Base-by-base conservation (phyloP, 1,140 invertebrate genomes). In the Octopus sinensis region DNA sequence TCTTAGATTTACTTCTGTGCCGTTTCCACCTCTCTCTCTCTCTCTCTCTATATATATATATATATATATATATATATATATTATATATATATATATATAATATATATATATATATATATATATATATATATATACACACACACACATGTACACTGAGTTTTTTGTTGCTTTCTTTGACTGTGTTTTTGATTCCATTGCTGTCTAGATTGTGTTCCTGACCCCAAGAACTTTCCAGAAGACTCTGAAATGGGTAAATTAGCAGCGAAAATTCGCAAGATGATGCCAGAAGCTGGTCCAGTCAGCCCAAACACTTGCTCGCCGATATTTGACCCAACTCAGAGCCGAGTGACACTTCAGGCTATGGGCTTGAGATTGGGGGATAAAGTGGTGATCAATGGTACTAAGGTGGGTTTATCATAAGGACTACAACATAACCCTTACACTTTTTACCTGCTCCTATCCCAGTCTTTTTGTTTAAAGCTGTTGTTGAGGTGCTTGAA, bases 171-270 rank as follows among this genome's bases (percentile, higher is more conserved):
- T 43, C 30, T 43, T 43, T 43, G 30, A 43, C 30, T 43, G 30
- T 43, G 2, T 43, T 43, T 43, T 43, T 43, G 30, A 43, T 43
- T 43, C 30, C 30, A 43, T 43, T 43, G 30, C 30, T 43, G 30
- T 43, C 30, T 84, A 92, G 92, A 92, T 81, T 92, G 92, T 85
- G 89, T 93, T 82, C 92, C 92, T 54, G 90, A 92, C 82, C 82
- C 89, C 13, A 87, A 86, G 53, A 86, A 87, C 73, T 88, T 90
- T 84, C 88, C 91, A 52, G 86, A 87, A 9, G 88, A 91, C 53
- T 90, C 91, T 51, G 91, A 92, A 56, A 87, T 91, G 84, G 86
- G 83, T 4, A 85, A 87, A 76, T 82, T 90, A 17, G 88, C 90
- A 7, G 76, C 81, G 6, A 87, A 89, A 82, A 81, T 92, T 75